Conservation (phyloP, 2,113 vertebrate species). For the Zosterops hypoxanthus region DNA sequence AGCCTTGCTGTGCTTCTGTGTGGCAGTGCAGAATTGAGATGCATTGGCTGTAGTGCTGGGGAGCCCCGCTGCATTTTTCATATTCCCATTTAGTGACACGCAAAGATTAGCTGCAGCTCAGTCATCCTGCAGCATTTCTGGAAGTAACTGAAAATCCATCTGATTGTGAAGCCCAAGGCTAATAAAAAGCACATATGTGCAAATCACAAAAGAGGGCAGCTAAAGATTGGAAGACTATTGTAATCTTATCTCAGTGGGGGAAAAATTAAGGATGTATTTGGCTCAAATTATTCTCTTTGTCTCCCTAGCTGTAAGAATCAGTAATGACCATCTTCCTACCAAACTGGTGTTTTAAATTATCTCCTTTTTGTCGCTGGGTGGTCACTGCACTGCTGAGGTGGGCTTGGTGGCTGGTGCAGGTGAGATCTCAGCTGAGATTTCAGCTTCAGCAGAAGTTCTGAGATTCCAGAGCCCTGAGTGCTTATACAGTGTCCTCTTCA, state of each 20-base stretch:
- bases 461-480: neutral
- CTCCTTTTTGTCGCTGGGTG: neutral
- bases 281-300: conserved; percentile 44
- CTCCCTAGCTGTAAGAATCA: conserved; percentile 5
- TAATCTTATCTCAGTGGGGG: conserved; percentile 18
- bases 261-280: conserved; percentile 51
- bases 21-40: conserved; percentile 36
- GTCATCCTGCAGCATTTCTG: conserved; percentile 15
- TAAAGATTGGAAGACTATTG: conserved; percentile 21
- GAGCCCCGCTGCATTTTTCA: conserved; percentile 39
- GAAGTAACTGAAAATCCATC: conserved; percentile 46
- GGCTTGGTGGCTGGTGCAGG: neutral
- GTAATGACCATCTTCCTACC: neutral
- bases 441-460: neutral
- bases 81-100: neutral
- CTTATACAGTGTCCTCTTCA: neutral
- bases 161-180: conserved; percentile 25
- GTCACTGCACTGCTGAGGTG: neutral
- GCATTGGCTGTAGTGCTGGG: neutral
- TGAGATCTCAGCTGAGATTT: neutral
- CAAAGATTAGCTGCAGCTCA: conserved; percentile 23
- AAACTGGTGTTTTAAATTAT: neutral
- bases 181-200: conserved; percentile 41
- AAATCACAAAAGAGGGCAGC: neutral
- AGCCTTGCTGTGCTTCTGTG: neutral